Percentiles rank a stretch among this genome's conserved stretches.
Conservation (phyloP, 2,113 vertebrate genomes). For the Caranx ignobilis region DNA sequence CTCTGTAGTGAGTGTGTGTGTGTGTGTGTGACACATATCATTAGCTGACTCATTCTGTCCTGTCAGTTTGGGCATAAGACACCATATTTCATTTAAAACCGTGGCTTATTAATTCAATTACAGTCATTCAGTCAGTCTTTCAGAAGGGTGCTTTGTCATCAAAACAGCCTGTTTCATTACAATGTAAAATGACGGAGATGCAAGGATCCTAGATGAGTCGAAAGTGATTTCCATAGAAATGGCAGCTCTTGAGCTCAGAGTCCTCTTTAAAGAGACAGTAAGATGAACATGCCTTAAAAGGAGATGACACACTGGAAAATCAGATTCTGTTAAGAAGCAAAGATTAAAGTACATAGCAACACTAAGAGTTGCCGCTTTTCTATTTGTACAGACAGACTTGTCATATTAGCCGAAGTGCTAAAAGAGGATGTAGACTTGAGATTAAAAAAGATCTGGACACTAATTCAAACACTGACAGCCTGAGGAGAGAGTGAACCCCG, state of each 20-base stretch:
- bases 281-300: not conserved
- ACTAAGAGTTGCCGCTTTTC: not conserved
- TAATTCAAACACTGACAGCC: conserved; percentile 13
- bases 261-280: conserved; percentile 23
- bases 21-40: conserved; percentile 52
- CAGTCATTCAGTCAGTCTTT: conserved; percentile 61
- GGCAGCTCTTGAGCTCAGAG: conserved; percentile 18
- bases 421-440: not conserved
- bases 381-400: not conserved
- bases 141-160: conserved; percentile 64
- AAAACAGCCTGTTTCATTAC: conserved; percentile 54
- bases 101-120: conserved; percentile 67
- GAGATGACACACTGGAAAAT: not conserved
- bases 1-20: conserved; percentile 19
- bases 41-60: conserved; percentile 51
- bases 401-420: not conserved
- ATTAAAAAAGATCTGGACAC: conserved; percentile 12
- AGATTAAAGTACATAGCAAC: conserved; percentile 1
- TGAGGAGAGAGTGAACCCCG: not conserved
- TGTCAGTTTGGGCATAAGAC: conserved; percentile 64
- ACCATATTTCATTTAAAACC: conserved; percentile 64
- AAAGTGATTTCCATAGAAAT: conserved; percentile 56
- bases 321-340: conserved; percentile 13
- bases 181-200: conserved; percentile 56
- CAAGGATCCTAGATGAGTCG: conserved; percentile 37